Evolutionary conservation across 2,888 invertebrate species (phyloP).

Genomic region (Zaprionus bogoriensis): DNA sequence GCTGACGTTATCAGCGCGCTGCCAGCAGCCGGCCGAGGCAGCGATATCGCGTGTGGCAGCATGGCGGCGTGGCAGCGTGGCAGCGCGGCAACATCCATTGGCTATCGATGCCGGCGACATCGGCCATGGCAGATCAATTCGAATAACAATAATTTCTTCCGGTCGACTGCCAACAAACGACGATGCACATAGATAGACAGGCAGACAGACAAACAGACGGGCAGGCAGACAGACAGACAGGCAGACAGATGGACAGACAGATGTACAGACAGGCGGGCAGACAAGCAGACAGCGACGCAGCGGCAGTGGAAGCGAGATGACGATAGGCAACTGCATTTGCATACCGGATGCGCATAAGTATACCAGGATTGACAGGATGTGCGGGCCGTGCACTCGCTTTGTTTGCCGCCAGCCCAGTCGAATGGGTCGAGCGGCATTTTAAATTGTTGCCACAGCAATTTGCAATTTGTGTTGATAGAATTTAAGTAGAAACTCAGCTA

Average conservation of each 20-base stretch:
- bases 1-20: slow-evolving; percentile 68
- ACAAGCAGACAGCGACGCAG: not conserved
- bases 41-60: slow-evolving; percentile 60
- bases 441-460: no score
- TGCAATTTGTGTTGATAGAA: slow-evolving; percentile 26
- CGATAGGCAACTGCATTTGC: slow-evolving; percentile 54
- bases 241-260: slow-evolving; percentile 12
- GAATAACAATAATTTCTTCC: slow-evolving; percentile 78
- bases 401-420: slow-evolving; percentile 44
- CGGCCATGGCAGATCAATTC: slow-evolving; percentile 70
- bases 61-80: slow-evolving; percentile 41
- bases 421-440: slow-evolving; percentile 14
- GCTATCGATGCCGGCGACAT: slow-evolving; percentile 45
- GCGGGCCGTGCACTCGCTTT: slow-evolving; percentile 68
- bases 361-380: slow-evolving; percentile 75
- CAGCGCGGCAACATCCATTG: slow-evolving; percentile 48
- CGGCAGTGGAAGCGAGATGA: slow-evolving; percentile 25
- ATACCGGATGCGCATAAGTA: slow-evolving; percentile 75
- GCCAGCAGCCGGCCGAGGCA: slow-evolving; percentile 41
- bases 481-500: not conserved
- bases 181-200: slow-evolving; percentile 45
- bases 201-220: slow-evolving; percentile 9
- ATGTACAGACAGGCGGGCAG: slow-evolving; percentile 19
- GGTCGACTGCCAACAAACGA: slow-evolving; percentile 61
- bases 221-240: slow-evolving; percentile 1